These are phyloP conservation scores for Apodemia mormo DNA, from an alignment of 2,888 invertebrate genomes.

Conservation along the genomic window DNA sequence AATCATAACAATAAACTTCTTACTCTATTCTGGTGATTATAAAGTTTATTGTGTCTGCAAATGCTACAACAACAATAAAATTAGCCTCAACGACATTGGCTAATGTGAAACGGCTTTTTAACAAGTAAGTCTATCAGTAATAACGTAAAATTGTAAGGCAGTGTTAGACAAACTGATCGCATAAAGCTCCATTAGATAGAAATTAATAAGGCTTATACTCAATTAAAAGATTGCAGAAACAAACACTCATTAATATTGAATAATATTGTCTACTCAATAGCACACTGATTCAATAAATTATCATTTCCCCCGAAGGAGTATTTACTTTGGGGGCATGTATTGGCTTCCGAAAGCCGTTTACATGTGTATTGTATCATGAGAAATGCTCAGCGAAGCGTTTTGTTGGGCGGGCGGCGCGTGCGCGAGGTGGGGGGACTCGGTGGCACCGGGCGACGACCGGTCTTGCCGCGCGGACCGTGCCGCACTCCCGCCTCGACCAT, in stretches of 20 bases:
- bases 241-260: constrained; percentile 3
- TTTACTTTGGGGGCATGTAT: constrained; percentile 45
- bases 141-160: too few species aligned
- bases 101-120: too few species aligned
- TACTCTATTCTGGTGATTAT: too few species aligned
- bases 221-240: neutral
- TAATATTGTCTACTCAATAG: constrained; percentile 21
- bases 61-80: too few species aligned
- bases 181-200: too few species aligned
- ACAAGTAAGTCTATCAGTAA: too few species aligned
- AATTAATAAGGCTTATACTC: neutral
- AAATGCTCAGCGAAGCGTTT: constrained; percentile 61
- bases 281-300: constrained; percentile 29
- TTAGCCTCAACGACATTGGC: too few species aligned
- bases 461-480: constrained; percentile 45
- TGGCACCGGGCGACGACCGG: constrained; percentile 47
- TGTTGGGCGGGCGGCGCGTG: constrained; percentile 61
- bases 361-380: constrained; percentile 58
- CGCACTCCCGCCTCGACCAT: constrained; percentile 68
- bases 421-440: constrained; percentile 51
- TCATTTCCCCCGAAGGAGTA: constrained; percentile 29
- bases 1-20: too few species aligned
- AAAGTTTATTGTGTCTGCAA: too few species aligned
- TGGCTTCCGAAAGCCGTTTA: constrained; percentile 62
- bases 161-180: too few species aligned